phyloP scores from a whole-genome alignment of 1,140 invertebrate genomes.

The Semibalanus balanoides region DNA sequence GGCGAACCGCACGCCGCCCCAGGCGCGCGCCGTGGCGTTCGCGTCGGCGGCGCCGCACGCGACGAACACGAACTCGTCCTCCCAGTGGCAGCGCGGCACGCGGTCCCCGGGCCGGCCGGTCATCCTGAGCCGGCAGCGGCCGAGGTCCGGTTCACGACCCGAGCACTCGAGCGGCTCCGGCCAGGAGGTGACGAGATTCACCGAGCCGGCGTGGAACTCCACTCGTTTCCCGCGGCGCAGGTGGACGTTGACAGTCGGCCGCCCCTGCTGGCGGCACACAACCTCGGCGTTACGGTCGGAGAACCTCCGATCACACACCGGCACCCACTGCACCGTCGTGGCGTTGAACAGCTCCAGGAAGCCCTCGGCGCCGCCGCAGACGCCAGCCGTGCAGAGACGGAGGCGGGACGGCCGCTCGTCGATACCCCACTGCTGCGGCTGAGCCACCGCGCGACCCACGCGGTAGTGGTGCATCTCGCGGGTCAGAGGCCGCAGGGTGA shows the following conservation, averaged over 20 bases:
- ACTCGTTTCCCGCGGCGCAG: constrained; percentile 62
- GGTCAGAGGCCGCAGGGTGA: constrained; percentile 59
- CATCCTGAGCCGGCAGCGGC: not conserved
- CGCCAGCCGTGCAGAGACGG: not conserved
- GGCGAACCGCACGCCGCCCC: constrained; percentile 91
- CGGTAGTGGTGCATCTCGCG: constrained; percentile 19
- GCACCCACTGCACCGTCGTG: constrained; percentile 90
- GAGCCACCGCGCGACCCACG: constrained; percentile 13
- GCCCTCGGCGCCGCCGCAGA: not conserved
- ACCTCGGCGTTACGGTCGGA: constrained; percentile 89
- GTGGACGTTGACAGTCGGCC: constrained; percentile 73
- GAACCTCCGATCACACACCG: constrained; percentile 88
- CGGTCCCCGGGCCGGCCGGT: not conserved
- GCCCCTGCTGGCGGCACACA: constrained; percentile 87
- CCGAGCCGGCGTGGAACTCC: constrained; percentile 72
- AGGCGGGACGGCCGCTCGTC: not conserved
- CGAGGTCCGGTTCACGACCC: constrained; percentile 34
- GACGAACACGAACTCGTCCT: constrained; percentile 71
- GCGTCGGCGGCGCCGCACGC: constrained; percentile 71
- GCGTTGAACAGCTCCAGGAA: constrained; percentile 79
- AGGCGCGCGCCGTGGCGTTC: constrained; percentile 57
- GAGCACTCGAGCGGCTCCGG: constrained; percentile 71
- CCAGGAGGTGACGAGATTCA: constrained; percentile 78
- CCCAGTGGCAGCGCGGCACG: not conserved
- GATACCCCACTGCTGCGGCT: not conserved